phyloP scores from a whole-genome alignment of 1,140 invertebrate genomes.

The Dreissena polymorpha region DNA sequence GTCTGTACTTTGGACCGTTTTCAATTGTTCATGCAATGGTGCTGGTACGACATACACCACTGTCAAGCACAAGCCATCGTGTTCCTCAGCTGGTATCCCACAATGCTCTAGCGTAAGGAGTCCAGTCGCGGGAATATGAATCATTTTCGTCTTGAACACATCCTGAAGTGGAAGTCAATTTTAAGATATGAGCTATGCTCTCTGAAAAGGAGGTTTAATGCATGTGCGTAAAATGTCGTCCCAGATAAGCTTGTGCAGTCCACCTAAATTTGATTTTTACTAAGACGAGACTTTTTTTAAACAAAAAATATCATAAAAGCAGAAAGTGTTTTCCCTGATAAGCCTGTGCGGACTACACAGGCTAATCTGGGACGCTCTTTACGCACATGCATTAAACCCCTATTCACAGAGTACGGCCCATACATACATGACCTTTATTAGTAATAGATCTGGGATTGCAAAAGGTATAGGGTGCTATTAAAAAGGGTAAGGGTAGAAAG shows the following conservation, averaged over 20 bases:
- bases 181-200: not conserved
- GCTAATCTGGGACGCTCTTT: too few relatives aligned
- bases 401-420: too few relatives aligned
- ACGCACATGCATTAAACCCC: too few relatives aligned
- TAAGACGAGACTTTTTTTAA: too few relatives aligned
- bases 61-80: constrained; percentile 52
- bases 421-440: not conserved
- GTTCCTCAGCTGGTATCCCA: constrained; percentile 47
- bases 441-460: not conserved
- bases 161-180: constrained; percentile 15
- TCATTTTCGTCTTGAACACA: not conserved
- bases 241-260: too few relatives aligned
- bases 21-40: constrained; percentile 8
- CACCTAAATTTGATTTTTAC: too few relatives aligned
- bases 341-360: too few relatives aligned
- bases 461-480: too few relatives aligned
- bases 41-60: constrained; percentile 21
- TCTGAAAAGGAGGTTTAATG: too few relatives aligned
- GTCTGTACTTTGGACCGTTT: not conserved
- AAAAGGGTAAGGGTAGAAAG: not conserved
- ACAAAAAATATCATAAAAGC: too few relatives aligned
- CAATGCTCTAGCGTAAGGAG: constrained; percentile 48
- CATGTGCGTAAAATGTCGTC: too few relatives aligned
- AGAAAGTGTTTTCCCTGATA: too few relatives aligned
- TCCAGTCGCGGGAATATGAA: not conserved